phyloP scores from a whole-genome alignment of 2,888 invertebrate species.

The Tryphoninae sp. region DNA sequence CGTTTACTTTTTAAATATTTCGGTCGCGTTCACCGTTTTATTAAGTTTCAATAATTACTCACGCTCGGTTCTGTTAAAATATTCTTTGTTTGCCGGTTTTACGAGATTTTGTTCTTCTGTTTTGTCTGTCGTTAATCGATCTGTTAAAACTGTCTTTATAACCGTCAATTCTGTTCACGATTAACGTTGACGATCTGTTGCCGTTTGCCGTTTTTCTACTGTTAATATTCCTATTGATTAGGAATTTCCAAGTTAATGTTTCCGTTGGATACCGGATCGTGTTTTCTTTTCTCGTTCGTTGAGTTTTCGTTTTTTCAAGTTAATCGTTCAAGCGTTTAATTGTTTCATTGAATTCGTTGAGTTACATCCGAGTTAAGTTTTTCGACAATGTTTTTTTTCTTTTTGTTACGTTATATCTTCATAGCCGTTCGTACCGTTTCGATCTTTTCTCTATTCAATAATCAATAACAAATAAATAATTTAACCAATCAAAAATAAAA shows the following conservation, averaged over 20 bases:
- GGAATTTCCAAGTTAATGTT: slow-evolving; percentile 48
- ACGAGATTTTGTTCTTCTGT: slow-evolving; percentile 37
- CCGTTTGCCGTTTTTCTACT: slow-evolving; percentile 41
- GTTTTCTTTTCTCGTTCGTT: slow-evolving; percentile 34
- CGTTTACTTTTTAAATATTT: slow-evolving; percentile 12
- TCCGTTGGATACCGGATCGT: slow-evolving; percentile 37
- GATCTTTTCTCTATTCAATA: slow-evolving; percentile 22
- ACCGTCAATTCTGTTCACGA: slow-evolving; percentile 48
- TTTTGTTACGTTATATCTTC: slow-evolving; percentile 36
- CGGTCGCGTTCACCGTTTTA: slow-evolving; percentile 35
- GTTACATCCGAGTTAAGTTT: slow-evolving; percentile 57
- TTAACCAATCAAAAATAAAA: background rate
- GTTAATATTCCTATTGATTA: slow-evolving; percentile 47
- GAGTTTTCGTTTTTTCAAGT: slow-evolving; percentile 16
- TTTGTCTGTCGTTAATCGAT: slow-evolving; percentile 48
- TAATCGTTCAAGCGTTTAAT: slow-evolving; percentile 18
- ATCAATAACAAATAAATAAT: background rate
- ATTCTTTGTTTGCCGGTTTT: slow-evolving; percentile 31
- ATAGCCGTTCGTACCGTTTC: slow-evolving; percentile 27
- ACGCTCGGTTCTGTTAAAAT: slow-evolving; percentile 43
- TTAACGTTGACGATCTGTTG: slow-evolving; percentile 54
- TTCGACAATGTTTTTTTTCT: slow-evolving; percentile 20
- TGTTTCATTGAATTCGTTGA: slow-evolving; percentile 49
- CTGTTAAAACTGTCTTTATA: slow-evolving; percentile 48
- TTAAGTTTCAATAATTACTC: slow-evolving; percentile 57